Evolutionary conservation across 2,797 vertebrate species (phyloP).

Genomic region (Pogonophryne albipinna): DNA sequence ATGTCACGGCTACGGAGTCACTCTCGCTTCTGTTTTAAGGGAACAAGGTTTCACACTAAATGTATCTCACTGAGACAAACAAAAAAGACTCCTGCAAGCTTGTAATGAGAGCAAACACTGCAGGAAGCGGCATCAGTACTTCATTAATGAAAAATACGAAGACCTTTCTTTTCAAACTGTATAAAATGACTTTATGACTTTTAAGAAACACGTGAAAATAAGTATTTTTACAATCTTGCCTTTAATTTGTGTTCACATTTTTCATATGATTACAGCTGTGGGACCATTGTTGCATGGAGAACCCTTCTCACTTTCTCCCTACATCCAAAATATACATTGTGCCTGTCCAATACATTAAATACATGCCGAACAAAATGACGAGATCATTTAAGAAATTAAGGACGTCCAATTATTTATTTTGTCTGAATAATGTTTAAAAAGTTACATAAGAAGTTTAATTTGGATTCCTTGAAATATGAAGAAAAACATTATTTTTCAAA

Average conservation of each 20-base stretch:
- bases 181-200: not conserved
- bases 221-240: not conserved
- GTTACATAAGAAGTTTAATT: too few species aligned
- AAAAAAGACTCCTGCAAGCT: not conserved
- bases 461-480: too few species aligned
- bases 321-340: too few species aligned
- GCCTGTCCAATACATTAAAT: too few species aligned
- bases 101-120: slow-evolving; percentile 8
- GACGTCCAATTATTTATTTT: too few species aligned
- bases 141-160: not conserved
- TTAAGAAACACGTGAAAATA: not conserved
- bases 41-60: slow-evolving; percentile 19
- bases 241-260: too few species aligned
- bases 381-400: too few species aligned
- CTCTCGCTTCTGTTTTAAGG: slow-evolving; percentile 28
- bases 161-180: not conserved
- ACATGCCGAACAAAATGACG: too few species aligned
- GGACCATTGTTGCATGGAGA: too few species aligned
- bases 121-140: not conserved
- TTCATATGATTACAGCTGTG: too few species aligned
- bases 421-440: too few species aligned
- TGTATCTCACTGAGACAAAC: not conserved
- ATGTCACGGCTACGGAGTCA: slow-evolving; percentile 25
- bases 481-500: not conserved
- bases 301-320: too few species aligned